Percentiles rank a stretch among this genome's conserved stretches.
Evolutionary conservation across 2,113 vertebrate species (phyloP).

Genomic region (Myotis brandtii): DNA sequence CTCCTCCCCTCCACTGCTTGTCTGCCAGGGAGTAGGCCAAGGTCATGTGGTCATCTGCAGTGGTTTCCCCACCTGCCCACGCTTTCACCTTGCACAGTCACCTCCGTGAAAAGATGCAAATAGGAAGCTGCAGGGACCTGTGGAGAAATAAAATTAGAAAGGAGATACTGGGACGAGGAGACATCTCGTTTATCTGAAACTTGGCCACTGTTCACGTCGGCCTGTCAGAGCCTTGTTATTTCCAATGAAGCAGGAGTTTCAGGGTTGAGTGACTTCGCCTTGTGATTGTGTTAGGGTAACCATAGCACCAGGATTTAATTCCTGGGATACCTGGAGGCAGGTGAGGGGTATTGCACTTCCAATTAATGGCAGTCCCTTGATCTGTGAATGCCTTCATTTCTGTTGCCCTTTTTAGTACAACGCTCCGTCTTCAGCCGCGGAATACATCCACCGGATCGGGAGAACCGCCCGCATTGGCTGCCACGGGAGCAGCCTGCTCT

Average conservation of each 20-base stretch:
- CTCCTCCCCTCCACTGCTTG: background rate
- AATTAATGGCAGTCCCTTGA: slow-evolving; percentile 77
- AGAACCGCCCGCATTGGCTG: slow-evolving; percentile 96
- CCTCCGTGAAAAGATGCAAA: slow-evolving; percentile 71
- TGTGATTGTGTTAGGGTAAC: slow-evolving; percentile 9
- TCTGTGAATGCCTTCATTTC: slow-evolving; percentile 75
- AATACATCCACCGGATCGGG: slow-evolving; percentile 96
- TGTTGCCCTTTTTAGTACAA: slow-evolving; percentile 88
- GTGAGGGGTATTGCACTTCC: slow-evolving; percentile 68
- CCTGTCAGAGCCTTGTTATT: slow-evolving; percentile 76
- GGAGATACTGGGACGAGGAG: slow-evolving; percentile 72
- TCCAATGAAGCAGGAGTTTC: slow-evolving; percentile 70
- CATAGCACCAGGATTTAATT: slow-evolving; percentile 22
- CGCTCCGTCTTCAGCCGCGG: slow-evolving; percentile 90
- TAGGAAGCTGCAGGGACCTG: slow-evolving; percentile 73
- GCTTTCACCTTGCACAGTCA: slow-evolving; percentile 19
- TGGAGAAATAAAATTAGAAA: slow-evolving; percentile 81
- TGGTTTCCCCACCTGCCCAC: background rate
- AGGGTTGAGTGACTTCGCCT: slow-evolving; percentile 65
- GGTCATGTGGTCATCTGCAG: slow-evolving; percentile 56
- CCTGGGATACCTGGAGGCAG: slow-evolving; percentile 72
- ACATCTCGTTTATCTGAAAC: slow-evolving; percentile 80
- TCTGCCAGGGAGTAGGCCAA: slow-evolving; percentile 68
- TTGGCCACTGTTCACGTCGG: slow-evolving; percentile 82
- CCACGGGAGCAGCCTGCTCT: slow-evolving; percentile 93